phyloP scores from a whole-genome alignment of 1,140 invertebrate species.

The Bombus ignitus region DNA sequence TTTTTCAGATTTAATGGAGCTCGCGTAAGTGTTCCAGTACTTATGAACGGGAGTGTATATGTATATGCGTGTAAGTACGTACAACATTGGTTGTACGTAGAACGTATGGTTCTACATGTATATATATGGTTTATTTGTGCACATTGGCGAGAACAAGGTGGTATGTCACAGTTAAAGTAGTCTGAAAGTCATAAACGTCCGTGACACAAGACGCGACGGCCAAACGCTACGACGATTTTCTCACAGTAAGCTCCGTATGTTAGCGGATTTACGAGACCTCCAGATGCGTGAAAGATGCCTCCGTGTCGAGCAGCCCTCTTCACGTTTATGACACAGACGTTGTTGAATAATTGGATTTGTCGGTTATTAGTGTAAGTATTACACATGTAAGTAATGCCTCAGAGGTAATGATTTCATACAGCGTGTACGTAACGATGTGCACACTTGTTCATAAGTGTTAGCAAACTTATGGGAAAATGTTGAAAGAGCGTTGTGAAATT shows the following conservation, averaged over 20 bases:
- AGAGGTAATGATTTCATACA: neutral
- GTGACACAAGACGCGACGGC: slow-evolving; percentile 20
- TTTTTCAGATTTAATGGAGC: too few species aligned
- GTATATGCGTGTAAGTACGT: neutral
- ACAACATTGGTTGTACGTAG: neutral
- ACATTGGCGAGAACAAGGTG: neutral
- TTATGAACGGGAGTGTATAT: neutral
- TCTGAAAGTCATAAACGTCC: slow-evolving; percentile 54
- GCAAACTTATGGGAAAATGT: neutral
- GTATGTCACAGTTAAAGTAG: slow-evolving; percentile 50
- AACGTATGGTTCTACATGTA: neutral
- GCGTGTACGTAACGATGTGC: neutral
- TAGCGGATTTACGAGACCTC: slow-evolving; percentile 41
- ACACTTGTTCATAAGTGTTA: neutral
- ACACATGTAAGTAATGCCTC: neutral
- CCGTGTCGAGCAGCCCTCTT: neutral
- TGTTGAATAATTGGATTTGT: slow-evolving; percentile 29
- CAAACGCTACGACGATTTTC: slow-evolving; percentile 18
- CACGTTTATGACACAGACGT: neutral
- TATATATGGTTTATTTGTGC: neutral
- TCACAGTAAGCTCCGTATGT: slow-evolving; percentile 2
- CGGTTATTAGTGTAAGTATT: slow-evolving; percentile 5
- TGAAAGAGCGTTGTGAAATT: neutral
- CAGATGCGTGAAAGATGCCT: slow-evolving; percentile 20
- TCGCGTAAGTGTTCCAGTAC: too few species aligned